Percentiles rank a stretch among this genome's conserved stretches.
Evolutionary conservation across 2,888 invertebrate genomes (phyloP).

Genomic region (Athalia cordata): DNA sequence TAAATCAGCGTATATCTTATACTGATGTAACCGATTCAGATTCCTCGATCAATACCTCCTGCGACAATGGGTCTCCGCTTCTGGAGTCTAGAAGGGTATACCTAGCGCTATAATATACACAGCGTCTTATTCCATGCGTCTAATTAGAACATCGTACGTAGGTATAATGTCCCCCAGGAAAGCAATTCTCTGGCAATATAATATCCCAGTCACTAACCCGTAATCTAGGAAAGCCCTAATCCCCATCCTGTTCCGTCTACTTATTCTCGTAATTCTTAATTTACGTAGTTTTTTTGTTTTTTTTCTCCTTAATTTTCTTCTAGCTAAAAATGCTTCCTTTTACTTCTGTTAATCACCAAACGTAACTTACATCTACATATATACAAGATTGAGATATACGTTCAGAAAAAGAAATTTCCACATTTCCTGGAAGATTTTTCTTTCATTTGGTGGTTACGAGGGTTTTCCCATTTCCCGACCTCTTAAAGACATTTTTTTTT

Average conservation of each 20-base stretch:
- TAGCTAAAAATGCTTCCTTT: not conserved
- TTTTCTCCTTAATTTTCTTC: not conserved
- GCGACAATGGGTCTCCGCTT: too few species aligned
- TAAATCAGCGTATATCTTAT: not conserved
- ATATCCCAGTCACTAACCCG: slow-evolving; percentile 52
- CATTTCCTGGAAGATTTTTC: too few species aligned
- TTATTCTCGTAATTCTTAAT: not conserved
- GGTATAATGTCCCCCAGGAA: slow-evolving; percentile 52
- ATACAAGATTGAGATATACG: too few species aligned
- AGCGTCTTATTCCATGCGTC: slow-evolving; percentile 45
- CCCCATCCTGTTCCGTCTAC: slow-evolving; percentile 48
- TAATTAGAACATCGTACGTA: slow-evolving; percentile 53
- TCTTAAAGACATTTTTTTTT: too few species aligned
- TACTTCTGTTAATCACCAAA: too few species aligned
- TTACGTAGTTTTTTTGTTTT: not conserved
- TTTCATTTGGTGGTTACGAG: too few species aligned
- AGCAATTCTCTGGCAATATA: slow-evolving; percentile 57
- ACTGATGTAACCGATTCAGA: slow-evolving; percentile 19
- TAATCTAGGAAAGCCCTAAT: slow-evolving; percentile 60
- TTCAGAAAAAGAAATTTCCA: too few species aligned
- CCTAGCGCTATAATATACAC: not conserved
- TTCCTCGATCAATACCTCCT: slow-evolving; percentile 16
- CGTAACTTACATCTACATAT: too few species aligned
- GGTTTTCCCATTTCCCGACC: not conserved
- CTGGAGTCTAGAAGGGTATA: not conserved